Evolutionary conservation across 2,888 invertebrate species (phyloP).

Genomic region (Pseudoips prasinana): DNA sequence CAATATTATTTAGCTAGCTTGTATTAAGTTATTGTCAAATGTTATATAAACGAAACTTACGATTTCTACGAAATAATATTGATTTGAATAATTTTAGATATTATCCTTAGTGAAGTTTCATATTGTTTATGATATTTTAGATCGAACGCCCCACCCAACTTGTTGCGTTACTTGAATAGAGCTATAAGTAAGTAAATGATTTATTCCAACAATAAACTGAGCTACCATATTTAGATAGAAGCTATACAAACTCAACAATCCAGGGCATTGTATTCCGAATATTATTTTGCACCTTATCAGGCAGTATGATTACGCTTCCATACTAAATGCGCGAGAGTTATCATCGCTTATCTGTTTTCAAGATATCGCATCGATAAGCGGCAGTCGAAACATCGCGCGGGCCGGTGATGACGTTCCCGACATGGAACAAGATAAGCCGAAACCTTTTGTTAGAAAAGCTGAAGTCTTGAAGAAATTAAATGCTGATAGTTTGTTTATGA

Average conservation of each 20-base stretch:
- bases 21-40: too few species aligned
- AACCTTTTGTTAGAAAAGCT: conserved; percentile 50
- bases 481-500: conserved; percentile 61
- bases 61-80: too few species aligned
- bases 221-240: not conserved
- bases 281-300: conserved; percentile 21
- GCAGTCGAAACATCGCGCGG: conserved; percentile 59
- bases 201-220: not conserved
- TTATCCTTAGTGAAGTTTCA: too few species aligned
- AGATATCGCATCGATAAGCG: conserved; percentile 55
- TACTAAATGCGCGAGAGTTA: conserved; percentile 44
- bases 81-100: too few species aligned
- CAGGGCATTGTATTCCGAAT: conserved; percentile 8
- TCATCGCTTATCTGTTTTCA: conserved; percentile 57
- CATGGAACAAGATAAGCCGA: conserved; percentile 67
- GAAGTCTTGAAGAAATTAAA: conserved; percentile 68
- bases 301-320: conserved; percentile 15
- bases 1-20: too few species aligned
- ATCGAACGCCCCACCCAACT: too few species aligned
- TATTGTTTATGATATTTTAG: too few species aligned
- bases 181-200: too few species aligned
- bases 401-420: conserved; percentile 58
- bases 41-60: too few species aligned
- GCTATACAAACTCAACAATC: conserved; percentile 1
- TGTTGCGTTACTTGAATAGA: too few species aligned